phyloP scores from a whole-genome alignment of 2,888 invertebrate genomes.

The Polydrusus tereticollis region DNA sequence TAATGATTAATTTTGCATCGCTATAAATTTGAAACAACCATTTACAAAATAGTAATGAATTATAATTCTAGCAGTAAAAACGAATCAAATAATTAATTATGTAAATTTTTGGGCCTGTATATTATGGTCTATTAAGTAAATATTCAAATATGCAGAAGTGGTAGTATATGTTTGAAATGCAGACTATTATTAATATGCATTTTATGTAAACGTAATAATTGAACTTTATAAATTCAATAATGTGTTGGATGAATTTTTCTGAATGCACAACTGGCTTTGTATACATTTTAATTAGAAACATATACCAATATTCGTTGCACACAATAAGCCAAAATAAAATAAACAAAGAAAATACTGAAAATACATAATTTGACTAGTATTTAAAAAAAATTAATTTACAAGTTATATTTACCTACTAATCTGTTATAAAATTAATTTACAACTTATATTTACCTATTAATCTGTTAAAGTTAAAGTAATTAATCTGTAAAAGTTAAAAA shows the following conservation, averaged over 20 bases:
- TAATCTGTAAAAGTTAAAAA: no score
- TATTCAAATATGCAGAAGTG: conserved; percentile 45
- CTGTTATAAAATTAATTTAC: no score
- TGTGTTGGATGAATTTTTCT: not conserved
- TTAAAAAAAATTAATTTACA: no score
- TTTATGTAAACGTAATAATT: conserved; percentile 40
- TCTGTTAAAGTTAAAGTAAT: no score
- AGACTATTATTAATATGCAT: conserved; percentile 38
- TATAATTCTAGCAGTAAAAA: conserved; percentile 36
- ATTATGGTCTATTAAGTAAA: conserved; percentile 45
- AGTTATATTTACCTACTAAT: no score
- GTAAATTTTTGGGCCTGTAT: conserved; percentile 42
- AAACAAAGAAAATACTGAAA: no score
- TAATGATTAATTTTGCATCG: conserved; percentile 33
- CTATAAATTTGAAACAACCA: conserved; percentile 42
- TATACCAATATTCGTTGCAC: no score
- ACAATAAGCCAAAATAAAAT: no score
- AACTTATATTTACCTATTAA: no score
- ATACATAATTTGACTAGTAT: no score
- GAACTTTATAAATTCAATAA: conserved; percentile 16
- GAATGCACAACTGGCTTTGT: not conserved
- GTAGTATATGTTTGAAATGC: conserved; percentile 40
- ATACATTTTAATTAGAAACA: not conserved
- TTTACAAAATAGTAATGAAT: conserved; percentile 34
- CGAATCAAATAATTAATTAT: conserved; percentile 47